Percentiles rank a stretch among this genome's conserved stretches.
Conservation (phyloP, 1,140 invertebrate genomes). For the Drosophila rufa region DNA sequence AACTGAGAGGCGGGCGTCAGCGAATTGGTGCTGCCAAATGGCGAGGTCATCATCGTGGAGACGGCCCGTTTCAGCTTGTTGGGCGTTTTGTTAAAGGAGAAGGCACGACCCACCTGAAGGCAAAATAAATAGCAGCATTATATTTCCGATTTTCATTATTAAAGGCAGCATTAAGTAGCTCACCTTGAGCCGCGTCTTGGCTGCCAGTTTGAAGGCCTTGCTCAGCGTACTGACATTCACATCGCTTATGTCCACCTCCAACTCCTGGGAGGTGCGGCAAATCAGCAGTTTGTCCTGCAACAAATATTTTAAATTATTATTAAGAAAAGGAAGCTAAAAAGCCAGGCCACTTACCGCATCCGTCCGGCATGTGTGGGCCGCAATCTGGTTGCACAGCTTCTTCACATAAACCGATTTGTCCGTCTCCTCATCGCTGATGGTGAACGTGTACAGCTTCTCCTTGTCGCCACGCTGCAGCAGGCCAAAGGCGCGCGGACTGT, state of each 20-base stretch:
- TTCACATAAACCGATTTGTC: slow-evolving; percentile 93
- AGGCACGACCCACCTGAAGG: slow-evolving; percentile 91
- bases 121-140: background rate
- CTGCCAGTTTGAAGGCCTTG: slow-evolving; percentile 94
- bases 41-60: slow-evolving; percentile 96
- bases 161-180: background rate
- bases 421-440: slow-evolving; percentile 91
- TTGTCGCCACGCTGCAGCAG: slow-evolving; percentile 93
- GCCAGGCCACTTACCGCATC: slow-evolving; percentile 89
- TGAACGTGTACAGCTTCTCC: slow-evolving; percentile 95
- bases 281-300: slow-evolving; percentile 85
- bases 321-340: too few species aligned
- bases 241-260: slow-evolving; percentile 94
- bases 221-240: slow-evolving; percentile 93
- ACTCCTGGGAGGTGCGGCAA: slow-evolving; percentile 90
- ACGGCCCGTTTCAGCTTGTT: slow-evolving; percentile 96
- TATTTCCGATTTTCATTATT: background rate
- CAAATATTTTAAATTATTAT: too few species aligned
- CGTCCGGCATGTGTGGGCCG: slow-evolving; percentile 93
- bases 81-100: slow-evolving; percentile 97
- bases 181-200: slow-evolving; percentile 93
- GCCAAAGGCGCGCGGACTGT: slow-evolving; percentile 95
- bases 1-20: slow-evolving; percentile 91
- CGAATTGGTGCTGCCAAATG: slow-evolving; percentile 92
- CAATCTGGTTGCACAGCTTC: slow-evolving; percentile 94